Evolutionary conservation across 37 sponge, comb jelly and placozoan genomes (phyloP).

Genomic region (Mnemiopsis leidyi): DNA sequence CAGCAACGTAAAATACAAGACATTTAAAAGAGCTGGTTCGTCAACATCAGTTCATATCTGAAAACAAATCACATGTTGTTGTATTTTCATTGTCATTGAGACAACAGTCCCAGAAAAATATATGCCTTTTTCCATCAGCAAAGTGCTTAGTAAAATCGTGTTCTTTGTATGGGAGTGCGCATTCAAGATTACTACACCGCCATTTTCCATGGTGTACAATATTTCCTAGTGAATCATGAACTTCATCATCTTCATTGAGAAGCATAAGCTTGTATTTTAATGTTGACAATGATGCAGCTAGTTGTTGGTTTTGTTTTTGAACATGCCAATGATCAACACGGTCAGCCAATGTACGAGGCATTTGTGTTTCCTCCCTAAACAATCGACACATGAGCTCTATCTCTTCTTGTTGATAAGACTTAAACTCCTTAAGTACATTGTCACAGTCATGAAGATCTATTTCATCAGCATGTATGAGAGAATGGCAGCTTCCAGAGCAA

Average conservation of each 20-base stretch:
- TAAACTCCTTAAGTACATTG: neutral
- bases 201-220: conserved; percentile 28
- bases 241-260: conserved; percentile 9
- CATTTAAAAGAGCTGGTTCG: neutral
- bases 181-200: conserved; percentile 33
- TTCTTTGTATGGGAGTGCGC: neutral
- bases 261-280: neutral
- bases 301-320: neutral
- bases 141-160: neutral
- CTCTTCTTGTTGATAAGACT: neutral
- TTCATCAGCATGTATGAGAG: conserved; percentile 32
- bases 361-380: neutral
- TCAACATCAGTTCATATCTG: neutral
- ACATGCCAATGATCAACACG: neutral
- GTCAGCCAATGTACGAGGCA: neutral
- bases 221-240: conserved; percentile 32
- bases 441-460: conserved; percentile 48
- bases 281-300: neutral
- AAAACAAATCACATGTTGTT: neutral
- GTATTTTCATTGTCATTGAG: conserved; percentile 3
- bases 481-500: conserved; percentile 49
- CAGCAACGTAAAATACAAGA: no score
- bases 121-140: conserved; percentile 41
- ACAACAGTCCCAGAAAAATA: conserved; percentile 61
- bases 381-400: neutral